Conservation (phyloP, 2,797 vertebrate genomes). For the Squalus acanthias region DNA sequence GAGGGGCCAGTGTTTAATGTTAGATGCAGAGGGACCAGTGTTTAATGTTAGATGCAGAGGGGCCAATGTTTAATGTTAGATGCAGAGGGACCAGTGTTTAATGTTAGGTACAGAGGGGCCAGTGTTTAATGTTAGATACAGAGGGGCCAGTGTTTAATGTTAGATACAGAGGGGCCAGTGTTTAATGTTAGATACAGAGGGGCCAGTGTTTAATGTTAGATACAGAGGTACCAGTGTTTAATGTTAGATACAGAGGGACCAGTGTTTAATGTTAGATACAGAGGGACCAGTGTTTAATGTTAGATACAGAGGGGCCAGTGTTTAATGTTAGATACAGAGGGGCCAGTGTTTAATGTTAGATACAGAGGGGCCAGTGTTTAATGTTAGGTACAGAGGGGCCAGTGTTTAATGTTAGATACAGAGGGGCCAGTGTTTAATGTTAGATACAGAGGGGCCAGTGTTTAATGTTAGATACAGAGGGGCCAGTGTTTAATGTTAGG, state of each 20-base stretch:
- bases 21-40: too few species aligned
- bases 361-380: not conserved
- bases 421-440: not conserved
- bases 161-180: not conserved
- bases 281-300: not conserved
- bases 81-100: not conserved
- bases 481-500: too few species aligned
- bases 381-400: not conserved
- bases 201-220: not conserved
- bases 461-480: not conserved
- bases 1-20: not conserved
- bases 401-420: not conserved
- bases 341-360: not conserved
- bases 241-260: not conserved
- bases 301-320: too few species aligned
- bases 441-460: too few species aligned
- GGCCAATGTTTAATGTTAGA: too few species aligned
- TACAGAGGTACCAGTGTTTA: too few species aligned
- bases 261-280: not conserved
- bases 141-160: not conserved
- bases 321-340: not conserved
- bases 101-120: not conserved
- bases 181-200: not conserved
- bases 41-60: too few species aligned
- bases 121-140: not conserved